Percentiles rank a stretch among this genome's conserved stretches.
Evolutionary conservation across 1,140 invertebrate genomes (phyloP).

Genomic region (Drosophila ficusphila): DNA sequence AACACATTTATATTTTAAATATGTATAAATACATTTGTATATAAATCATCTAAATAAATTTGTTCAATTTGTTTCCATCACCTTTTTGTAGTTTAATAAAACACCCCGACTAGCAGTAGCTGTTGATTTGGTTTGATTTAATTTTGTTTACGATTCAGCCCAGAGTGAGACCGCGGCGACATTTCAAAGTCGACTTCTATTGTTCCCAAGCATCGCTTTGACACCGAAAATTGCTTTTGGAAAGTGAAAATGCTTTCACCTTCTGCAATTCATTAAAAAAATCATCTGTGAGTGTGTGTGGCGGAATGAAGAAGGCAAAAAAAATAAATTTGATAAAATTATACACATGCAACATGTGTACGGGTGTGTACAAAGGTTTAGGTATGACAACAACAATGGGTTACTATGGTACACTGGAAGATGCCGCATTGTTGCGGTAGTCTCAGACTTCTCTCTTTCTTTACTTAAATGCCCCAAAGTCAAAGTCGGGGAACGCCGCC

Average conservation of each 20-base stretch:
- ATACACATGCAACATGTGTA: constrained; percentile 35
- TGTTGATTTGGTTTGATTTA: not conserved
- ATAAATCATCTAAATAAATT: not conserved
- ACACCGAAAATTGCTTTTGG: constrained; percentile 74
- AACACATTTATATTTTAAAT: too few relatives aligned
- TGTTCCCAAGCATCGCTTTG: constrained; percentile 75
- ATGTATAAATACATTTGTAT: not conserved
- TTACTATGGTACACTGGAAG: constrained; percentile 25
- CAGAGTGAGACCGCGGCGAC: constrained; percentile 24
- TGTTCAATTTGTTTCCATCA: not conserved
- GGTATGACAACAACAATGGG: constrained; percentile 41
- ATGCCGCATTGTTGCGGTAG: constrained; percentile 7
- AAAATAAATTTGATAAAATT: constrained; percentile 48
- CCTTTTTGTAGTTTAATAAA: not conserved
- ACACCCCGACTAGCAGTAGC: not conserved
- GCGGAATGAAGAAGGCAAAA: constrained; percentile 25
- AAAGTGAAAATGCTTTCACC: constrained; percentile 83
- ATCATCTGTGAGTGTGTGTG: constrained; percentile 4
- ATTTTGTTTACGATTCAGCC: constrained; percentile 1
- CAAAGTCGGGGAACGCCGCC: constrained; percentile 14
- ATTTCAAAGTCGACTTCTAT: constrained; percentile 55
- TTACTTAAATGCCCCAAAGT: constrained; percentile 9
- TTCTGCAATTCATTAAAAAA: constrained; percentile 71
- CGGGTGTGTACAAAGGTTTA: constrained; percentile 10
- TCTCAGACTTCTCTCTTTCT: constrained; percentile 9